Percentiles rank a stretch among this genome's conserved stretches.
phyloP scores from a whole-genome alignment of 2,113 vertebrate species.

The Aptenodytes forsteri region DNA sequence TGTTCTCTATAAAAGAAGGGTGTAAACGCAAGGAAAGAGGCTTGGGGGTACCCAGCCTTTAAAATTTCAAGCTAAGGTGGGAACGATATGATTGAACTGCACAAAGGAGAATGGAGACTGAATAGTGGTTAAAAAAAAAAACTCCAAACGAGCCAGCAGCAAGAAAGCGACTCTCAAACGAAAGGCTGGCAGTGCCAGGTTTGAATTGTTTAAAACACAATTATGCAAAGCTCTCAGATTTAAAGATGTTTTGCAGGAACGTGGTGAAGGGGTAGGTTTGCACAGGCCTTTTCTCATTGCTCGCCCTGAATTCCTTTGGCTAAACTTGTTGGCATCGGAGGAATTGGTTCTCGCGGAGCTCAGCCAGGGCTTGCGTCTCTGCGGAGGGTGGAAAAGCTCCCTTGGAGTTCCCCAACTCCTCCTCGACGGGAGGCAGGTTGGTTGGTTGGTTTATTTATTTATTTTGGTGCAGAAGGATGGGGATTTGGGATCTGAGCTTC shows the following conservation, averaged over 20 bases:
- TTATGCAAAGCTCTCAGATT: not conserved
- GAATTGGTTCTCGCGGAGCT: not conserved
- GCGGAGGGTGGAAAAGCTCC: not conserved
- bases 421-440: not conserved
- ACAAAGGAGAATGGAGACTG: not conserved
- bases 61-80: not conserved
- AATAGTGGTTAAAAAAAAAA: not conserved
- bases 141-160: not conserved
- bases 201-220: not conserved
- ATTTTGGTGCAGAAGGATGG: not conserved
- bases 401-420: not conserved
- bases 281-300: not conserved
- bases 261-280: not conserved
- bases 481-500: not conserved
- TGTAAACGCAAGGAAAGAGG: not conserved
- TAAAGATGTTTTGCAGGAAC: not conserved
- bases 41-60: not conserved
- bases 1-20: not conserved
- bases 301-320: not conserved
- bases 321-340: not conserved
- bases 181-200: slow-evolving; percentile 7
- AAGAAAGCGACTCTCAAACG: not conserved
- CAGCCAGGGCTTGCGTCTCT: not conserved
- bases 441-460: not conserved
- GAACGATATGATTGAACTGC: not conserved